Conservation (phyloP, 2,888 invertebrate genomes). For the Phoronis australis region DNA sequence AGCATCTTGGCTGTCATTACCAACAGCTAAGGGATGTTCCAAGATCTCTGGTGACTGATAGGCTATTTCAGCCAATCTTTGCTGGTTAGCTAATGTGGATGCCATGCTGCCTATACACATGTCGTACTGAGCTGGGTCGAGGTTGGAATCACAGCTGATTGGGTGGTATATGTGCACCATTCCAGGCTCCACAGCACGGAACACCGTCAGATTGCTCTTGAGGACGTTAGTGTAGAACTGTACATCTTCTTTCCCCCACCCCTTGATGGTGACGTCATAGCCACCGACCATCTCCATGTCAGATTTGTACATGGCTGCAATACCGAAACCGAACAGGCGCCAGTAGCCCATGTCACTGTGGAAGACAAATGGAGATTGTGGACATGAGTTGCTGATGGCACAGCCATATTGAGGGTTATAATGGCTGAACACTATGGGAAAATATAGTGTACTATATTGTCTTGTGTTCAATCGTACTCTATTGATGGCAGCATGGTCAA, state of each 20-base stretch:
- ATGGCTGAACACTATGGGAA: slow-evolving; percentile 94
- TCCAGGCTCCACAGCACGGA: slow-evolving; percentile 80
- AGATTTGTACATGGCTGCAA: slow-evolving; percentile 80
- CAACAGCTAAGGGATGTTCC: too few species aligned
- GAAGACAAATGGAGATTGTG: slow-evolving; percentile 26
- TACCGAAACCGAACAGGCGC: slow-evolving; percentile 93
- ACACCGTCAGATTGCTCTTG: slow-evolving; percentile 64
- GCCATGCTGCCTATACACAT: slow-evolving; percentile 93
- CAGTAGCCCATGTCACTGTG: slow-evolving; percentile 72
- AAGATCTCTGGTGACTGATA: slow-evolving; percentile 20
- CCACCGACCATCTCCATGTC: slow-evolving; percentile 81
- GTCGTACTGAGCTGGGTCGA: slow-evolving; percentile 72
- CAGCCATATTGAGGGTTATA: slow-evolving; percentile 68
- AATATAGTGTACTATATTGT: slow-evolving; percentile 64
- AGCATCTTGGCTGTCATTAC: too few species aligned
- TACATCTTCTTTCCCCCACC: slow-evolving; percentile 98
- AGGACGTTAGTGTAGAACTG: slow-evolving; percentile 80
- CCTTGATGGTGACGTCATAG: slow-evolving; percentile 82
- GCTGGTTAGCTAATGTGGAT: slow-evolving; percentile 62
- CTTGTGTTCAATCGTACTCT: slow-evolving; percentile 58
- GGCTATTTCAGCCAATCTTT: slow-evolving; percentile 40
- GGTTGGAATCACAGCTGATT: slow-evolving; percentile 75
- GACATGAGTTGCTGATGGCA: slow-evolving; percentile 16
- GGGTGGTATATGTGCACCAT: slow-evolving; percentile 90
- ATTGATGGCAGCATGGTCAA: slow-evolving; percentile 68